phyloP scores from a whole-genome alignment of 2,113 vertebrate species.

The Apodemus speciosus region DNA sequence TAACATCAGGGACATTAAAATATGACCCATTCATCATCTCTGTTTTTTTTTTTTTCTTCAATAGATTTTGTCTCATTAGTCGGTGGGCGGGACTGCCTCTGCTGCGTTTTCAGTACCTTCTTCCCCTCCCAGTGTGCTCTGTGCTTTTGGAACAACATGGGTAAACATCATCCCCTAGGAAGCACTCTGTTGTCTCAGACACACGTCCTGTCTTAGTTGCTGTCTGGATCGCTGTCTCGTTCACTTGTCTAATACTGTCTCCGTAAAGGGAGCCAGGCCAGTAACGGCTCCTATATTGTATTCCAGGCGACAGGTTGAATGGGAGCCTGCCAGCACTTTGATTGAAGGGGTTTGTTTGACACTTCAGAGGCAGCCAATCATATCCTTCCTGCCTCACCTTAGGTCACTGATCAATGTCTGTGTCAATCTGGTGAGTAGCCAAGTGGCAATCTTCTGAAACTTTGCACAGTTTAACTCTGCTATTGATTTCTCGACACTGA shows the following conservation, averaged over 20 bases:
- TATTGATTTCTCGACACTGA: conserved; percentile 83
- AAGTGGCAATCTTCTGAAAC: conserved; percentile 77
- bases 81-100: conserved; percentile 55
- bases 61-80: conserved; percentile 63
- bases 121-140: conserved; percentile 70
- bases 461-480: conserved; percentile 79
- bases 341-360: conserved; percentile 99
- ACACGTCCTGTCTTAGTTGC: conserved; percentile 68
- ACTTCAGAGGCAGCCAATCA: conserved; percentile 99
- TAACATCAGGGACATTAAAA: conserved; percentile 9
- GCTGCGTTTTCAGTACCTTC: conserved; percentile 67
- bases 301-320: conserved; percentile 99
- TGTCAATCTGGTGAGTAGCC: conserved; percentile 96
- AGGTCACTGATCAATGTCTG: conserved; percentile 99
- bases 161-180: conserved; percentile 60
- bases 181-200: conserved; percentile 67
- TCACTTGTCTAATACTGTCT: conserved; percentile 77
- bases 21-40: conserved; percentile 62
- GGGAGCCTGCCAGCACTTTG: conserved; percentile 99
- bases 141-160: conserved; percentile 66
- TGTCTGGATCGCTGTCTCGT: conserved; percentile 78
- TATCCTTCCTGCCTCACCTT: conserved; percentile 99
- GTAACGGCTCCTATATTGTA: conserved; percentile 87
- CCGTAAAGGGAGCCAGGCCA: conserved; percentile 73
- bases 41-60: conserved; percentile 63